A percentile compares a stretch with the other conserved stretches of the same genome.
Evolutionary conservation across 2,888 invertebrate species (phyloP).

Genomic region (Watsonalla cultraria): DNA sequence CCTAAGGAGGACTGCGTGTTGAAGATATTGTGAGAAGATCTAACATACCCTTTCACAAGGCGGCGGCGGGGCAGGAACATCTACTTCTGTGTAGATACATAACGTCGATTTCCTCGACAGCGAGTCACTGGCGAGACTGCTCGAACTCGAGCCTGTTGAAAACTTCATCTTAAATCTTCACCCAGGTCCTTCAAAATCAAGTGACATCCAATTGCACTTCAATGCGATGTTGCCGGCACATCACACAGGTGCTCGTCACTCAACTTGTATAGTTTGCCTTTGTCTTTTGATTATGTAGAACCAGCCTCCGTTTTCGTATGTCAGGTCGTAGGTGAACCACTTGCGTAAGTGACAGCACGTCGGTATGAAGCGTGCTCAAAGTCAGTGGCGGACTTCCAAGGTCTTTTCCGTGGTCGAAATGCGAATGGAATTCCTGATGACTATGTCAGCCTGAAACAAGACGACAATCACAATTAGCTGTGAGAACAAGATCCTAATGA

Average conservation of each 20-base stretch:
- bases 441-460: slow-evolving; percentile 58
- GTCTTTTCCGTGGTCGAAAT: slow-evolving; percentile 32
- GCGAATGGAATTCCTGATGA: slow-evolving; percentile 40
- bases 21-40: no score
- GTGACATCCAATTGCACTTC: slow-evolving; percentile 67
- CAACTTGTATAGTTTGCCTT: background rate
- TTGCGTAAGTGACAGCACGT: slow-evolving; percentile 39
- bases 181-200: slow-evolving; percentile 43
- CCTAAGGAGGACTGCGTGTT: no score
- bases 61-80: slow-evolving; percentile 55
- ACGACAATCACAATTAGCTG: slow-evolving; percentile 20
- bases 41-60: slow-evolving; percentile 76
- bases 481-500: slow-evolving; percentile 1
- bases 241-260: slow-evolving; percentile 56
- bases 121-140: slow-evolving; percentile 82
- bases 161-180: slow-evolving; percentile 75
- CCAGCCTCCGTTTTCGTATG: slow-evolving; percentile 4
- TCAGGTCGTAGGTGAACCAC: slow-evolving; percentile 20
- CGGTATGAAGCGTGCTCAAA: slow-evolving; percentile 27
- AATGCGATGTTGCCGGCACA: slow-evolving; percentile 66
- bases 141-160: slow-evolving; percentile 81
- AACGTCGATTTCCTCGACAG: slow-evolving; percentile 82
- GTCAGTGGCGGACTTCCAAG: slow-evolving; percentile 36
- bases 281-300: background rate
- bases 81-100: slow-evolving; percentile 81